phyloP scores from a whole-genome alignment of 2,888 invertebrate species.

The Spodoptera littoralis region DNA sequence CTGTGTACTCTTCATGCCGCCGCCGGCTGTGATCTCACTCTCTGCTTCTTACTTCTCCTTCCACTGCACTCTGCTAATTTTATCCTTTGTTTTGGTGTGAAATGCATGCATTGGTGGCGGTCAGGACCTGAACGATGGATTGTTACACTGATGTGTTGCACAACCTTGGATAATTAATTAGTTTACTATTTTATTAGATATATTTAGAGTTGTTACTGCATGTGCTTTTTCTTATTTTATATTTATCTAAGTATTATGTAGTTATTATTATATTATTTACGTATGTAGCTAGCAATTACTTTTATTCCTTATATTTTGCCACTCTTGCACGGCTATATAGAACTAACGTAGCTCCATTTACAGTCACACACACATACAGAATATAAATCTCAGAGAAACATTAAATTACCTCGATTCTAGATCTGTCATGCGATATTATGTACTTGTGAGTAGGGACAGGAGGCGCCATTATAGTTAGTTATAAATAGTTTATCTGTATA shows the following conservation, averaged over 20 bases:
- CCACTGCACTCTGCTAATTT: conserved; percentile 78
- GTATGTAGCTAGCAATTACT: conserved; percentile 15
- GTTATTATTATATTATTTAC: conserved; percentile 22
- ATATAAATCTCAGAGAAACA: conserved; percentile 25
- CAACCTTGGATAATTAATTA: conserved; percentile 58
- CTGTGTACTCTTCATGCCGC: conserved; percentile 4
- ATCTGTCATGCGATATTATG: conserved; percentile 48
- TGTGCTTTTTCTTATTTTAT: conserved; percentile 46
- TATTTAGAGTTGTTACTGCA: conserved; percentile 54
- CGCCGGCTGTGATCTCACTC: conserved; percentile 21
- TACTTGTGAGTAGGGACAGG: conserved; percentile 42
- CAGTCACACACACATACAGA: conserved; percentile 45
- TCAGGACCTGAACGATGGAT: conserved; percentile 87
- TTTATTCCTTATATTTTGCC: conserved; percentile 16
- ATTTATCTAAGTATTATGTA: conserved; percentile 31
- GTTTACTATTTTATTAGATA: conserved; percentile 53
- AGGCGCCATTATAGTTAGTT: conserved; percentile 53
- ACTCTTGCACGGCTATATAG: conserved; percentile 31
- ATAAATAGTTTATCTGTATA: conserved; percentile 64
- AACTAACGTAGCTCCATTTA: conserved; percentile 24
- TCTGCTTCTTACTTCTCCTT: conserved; percentile 48
- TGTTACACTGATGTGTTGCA: conserved; percentile 81
- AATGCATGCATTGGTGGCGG: conserved; percentile 84
- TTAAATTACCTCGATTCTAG: conserved; percentile 33
- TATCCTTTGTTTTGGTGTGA: conserved; percentile 79